Percentiles rank a stretch among this genome's conserved stretches.
phyloP scores from a whole-genome alignment of 2,113 vertebrate genomes.

The Nesoenas mayeri region DNA sequence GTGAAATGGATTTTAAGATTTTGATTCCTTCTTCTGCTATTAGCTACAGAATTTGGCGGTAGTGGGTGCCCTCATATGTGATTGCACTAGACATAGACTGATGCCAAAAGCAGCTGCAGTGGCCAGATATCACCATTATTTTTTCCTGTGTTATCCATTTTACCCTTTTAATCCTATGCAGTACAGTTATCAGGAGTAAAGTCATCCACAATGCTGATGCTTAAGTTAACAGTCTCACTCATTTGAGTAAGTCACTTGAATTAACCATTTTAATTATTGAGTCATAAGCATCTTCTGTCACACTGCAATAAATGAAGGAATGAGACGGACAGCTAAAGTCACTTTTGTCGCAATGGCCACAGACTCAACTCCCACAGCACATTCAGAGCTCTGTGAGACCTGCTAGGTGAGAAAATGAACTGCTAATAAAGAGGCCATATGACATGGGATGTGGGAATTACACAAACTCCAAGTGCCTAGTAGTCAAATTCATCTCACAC shows the following conservation, averaged over 20 bases:
- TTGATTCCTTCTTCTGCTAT: background rate
- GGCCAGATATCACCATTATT: background rate
- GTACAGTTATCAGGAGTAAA: background rate
- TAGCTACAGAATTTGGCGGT: background rate
- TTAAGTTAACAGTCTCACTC: background rate
- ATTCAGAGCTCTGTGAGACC: background rate
- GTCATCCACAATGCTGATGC: background rate
- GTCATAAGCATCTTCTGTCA: background rate
- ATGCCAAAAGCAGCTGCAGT: background rate
- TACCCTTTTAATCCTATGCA: background rate
- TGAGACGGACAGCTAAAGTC: background rate
- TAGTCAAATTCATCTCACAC: background rate
- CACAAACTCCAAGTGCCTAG: background rate
- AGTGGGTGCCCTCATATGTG: background rate
- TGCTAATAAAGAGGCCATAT: background rate
- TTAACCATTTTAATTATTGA: background rate
- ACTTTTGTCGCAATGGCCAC: background rate
- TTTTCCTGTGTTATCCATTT: background rate
- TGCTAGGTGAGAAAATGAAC: background rate
- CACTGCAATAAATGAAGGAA: background rate
- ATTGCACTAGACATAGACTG: background rate
- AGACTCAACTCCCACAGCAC: background rate
- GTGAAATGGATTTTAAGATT: background rate
- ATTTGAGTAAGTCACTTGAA: background rate
- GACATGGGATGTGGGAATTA: background rate